Conservation (phyloP, 2,797 vertebrate genomes). For the Echeneis naucrates region DNA sequence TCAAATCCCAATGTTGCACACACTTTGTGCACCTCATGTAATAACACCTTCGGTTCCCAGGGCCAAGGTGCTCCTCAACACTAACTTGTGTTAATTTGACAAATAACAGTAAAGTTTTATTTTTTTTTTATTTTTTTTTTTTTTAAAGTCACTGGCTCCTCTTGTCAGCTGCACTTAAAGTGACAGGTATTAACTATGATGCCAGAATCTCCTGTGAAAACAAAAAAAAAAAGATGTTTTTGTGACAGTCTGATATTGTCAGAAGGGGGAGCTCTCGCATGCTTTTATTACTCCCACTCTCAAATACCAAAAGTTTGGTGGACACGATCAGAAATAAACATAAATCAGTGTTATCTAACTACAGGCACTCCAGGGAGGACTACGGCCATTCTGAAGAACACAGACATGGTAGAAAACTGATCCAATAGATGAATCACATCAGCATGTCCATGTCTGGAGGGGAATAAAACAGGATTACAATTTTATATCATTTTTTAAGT, state of each 20-base stretch:
- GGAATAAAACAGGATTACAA: background rate
- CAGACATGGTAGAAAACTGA: background rate
- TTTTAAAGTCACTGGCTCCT: background rate
- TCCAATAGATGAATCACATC: background rate
- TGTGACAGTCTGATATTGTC: conserved; percentile 25
- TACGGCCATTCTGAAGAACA: background rate
- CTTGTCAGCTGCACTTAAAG: background rate
- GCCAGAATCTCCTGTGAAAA: background rate
- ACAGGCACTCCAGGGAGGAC: background rate
- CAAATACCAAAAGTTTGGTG: background rate
- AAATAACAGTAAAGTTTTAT: background rate
- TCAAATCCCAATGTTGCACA: no score
- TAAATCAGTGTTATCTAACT: background rate
- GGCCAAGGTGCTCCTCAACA: background rate
- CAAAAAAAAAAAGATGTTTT: background rate
- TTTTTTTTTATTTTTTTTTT: no score
- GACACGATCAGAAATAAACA: background rate
- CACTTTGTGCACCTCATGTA: no score
- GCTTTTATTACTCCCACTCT: background rate
- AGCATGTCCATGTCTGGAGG: background rate
- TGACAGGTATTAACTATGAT: background rate
- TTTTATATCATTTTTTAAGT: background rate
- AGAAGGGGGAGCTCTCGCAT: conserved; percentile 57
- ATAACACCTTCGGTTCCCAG: background rate
- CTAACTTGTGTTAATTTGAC: background rate